A percentile compares a stretch with the other conserved stretches of the same genome.
These are phyloP conservation scores for Bradynema listronoti DNA, from an alignment of 1,140 invertebrate genomes.

Conservation along the genomic window DNA sequence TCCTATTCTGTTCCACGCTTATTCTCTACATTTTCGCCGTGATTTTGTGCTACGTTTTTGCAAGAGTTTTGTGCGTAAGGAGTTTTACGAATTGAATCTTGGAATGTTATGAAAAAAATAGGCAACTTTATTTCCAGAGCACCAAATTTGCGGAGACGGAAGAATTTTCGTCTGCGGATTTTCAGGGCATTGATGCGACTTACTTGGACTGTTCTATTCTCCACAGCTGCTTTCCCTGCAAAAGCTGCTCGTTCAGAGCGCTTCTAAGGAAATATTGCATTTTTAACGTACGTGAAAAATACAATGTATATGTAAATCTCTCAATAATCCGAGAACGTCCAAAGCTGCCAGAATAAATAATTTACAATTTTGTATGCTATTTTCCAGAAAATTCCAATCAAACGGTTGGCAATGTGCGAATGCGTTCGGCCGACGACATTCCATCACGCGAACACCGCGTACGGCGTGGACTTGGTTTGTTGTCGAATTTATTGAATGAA, in stretches of 20 bases:
- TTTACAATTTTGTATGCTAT: too few species aligned
- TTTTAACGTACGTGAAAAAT: too few species aligned
- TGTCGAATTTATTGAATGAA: constrained; percentile 1
- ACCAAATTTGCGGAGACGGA: neutral
- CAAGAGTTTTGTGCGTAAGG: too few species aligned
- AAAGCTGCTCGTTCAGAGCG: neutral
- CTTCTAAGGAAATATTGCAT: too few species aligned
- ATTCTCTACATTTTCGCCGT: too few species aligned
- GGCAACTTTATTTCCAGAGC: neutral
- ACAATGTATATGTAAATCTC: too few species aligned
- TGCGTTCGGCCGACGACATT: constrained; percentile 4
- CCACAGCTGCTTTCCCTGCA: constrained; percentile 8
- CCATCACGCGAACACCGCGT: neutral
- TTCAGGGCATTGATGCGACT: neutral
- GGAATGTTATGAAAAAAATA: too few species aligned
- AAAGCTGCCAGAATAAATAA: too few species aligned
- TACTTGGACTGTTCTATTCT: constrained; percentile 9
- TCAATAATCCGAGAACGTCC: too few species aligned
- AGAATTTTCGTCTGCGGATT: neutral
- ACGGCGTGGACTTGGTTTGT: constrained; percentile 3
- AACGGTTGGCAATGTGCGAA: constrained; percentile 6
- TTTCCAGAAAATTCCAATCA: neutral
- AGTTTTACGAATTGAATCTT: too few species aligned
- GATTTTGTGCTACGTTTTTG: too few species aligned
- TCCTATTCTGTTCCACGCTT: too few species aligned